Evolutionary conservation across 1,140 invertebrate genomes (phyloP).

Genomic region (Portunus trituberculatus): DNA sequence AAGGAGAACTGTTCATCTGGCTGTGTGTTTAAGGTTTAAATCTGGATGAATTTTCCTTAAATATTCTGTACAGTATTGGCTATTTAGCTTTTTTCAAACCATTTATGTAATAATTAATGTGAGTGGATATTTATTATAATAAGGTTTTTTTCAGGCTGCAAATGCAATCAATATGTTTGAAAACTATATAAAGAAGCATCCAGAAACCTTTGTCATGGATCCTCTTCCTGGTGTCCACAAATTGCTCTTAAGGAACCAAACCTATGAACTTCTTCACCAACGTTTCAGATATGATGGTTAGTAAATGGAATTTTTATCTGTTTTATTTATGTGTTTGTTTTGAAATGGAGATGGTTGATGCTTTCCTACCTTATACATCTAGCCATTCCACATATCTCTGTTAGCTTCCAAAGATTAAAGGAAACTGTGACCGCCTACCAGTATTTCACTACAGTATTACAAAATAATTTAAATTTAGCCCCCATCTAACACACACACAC

Average conservation of each 20-base stretch:
- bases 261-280: slow-evolving; percentile 64
- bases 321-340: not conserved
- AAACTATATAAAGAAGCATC: slow-evolving; percentile 56
- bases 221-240: slow-evolving; percentile 61
- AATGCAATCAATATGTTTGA: slow-evolving; percentile 66
- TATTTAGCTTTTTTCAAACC: too few species aligned
- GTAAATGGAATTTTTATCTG: not conserved
- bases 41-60: too few species aligned
- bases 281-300: slow-evolving; percentile 58
- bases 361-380: not conserved
- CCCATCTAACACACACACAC: not conserved
- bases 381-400: not conserved
- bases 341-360: not conserved
- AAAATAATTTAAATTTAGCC: too few species aligned
- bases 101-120: too few species aligned
- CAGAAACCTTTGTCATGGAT: slow-evolving; percentile 63
- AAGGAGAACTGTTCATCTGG: too few species aligned
- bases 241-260: slow-evolving; percentile 61
- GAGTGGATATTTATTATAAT: not conserved
- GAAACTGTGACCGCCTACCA: too few species aligned
- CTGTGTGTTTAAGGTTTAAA: too few species aligned
- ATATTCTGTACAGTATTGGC: too few species aligned
- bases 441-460: too few species aligned
- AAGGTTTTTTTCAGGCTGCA: slow-evolving; percentile 46
- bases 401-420: too few species aligned